Conservation (phyloP, 1,140 invertebrate genomes). For the Drosophila pseudoananassae region DNA sequence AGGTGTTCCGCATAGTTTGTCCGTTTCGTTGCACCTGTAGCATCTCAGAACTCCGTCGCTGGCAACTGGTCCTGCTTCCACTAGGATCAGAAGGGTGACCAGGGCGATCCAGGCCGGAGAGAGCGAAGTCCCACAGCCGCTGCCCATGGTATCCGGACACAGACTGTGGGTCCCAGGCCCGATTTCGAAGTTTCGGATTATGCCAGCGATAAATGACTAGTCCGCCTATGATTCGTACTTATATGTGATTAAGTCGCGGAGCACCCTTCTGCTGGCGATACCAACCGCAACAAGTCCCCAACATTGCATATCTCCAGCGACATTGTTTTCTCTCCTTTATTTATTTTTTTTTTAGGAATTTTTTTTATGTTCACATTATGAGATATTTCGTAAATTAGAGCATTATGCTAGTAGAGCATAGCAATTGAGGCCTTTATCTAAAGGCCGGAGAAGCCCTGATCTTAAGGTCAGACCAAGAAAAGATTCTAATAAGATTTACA, state of each 20-base stretch:
- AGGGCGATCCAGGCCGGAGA: conserved; percentile 8
- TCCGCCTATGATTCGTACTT: conserved; percentile 1
- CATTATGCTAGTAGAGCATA: conserved; percentile 41
- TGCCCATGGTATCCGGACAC: conserved; percentile 30
- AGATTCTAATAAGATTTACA: neutral
- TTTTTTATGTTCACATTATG: conserved; percentile 14
- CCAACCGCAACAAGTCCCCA: neutral
- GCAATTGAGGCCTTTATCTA: neutral
- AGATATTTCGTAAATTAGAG: conserved; percentile 16
- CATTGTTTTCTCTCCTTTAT: neutral
- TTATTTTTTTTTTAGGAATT: conserved; percentile 11
- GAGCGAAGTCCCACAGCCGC: conserved; percentile 29
- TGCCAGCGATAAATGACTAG: conserved; percentile 10
- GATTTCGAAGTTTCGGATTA: conserved; percentile 17
- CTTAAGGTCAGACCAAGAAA: neutral
- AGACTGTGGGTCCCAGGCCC: conserved; percentile 4
- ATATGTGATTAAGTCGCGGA: conserved; percentile 23
- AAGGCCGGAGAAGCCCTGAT: conserved; percentile 15
- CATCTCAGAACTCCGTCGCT: conserved; percentile 17
- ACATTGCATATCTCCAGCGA: conserved; percentile 13
- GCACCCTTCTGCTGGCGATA: conserved; percentile 9
- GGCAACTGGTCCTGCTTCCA: neutral
- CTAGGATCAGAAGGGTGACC: neutral
- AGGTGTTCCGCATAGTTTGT: conserved; percentile 16
- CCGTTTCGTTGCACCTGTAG: conserved; percentile 20